Conservation (phyloP, 2,888 invertebrate genomes). For the Amphipyra berbera region DNA sequence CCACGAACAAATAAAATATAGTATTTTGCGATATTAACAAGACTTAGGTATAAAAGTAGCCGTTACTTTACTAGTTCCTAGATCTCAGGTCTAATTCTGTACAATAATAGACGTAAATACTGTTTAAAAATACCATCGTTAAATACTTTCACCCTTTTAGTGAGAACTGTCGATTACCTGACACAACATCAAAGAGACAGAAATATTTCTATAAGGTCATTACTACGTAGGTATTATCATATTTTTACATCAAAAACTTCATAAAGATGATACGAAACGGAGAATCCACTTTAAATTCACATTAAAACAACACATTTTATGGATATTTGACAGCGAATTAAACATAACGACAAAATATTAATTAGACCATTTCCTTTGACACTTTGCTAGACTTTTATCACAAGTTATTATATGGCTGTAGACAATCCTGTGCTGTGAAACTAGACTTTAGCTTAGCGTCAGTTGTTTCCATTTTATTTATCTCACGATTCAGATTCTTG, state of each 20-base stretch:
- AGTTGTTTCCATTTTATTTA: not conserved
- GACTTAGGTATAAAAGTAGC: too few species aligned
- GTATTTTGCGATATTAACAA: too few species aligned
- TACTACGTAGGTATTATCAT: conserved; percentile 14
- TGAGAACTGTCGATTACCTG: not conserved
- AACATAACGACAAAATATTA: conserved; percentile 35
- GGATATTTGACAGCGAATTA: conserved; percentile 42
- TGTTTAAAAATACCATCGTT: too few species aligned
- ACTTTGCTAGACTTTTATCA: conserved; percentile 14
- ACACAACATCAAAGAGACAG: conserved; percentile 1
- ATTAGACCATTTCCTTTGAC: conserved; percentile 46
- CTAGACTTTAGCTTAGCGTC: not conserved
- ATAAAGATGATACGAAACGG: conserved; percentile 26
- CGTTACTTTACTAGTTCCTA: too few species aligned
- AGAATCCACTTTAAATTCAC: conserved; percentile 29
- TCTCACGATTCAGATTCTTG: too few species aligned
- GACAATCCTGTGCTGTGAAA: not conserved
- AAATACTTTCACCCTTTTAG: not conserved
- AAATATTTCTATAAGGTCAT: conserved; percentile 6
- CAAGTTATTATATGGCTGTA: conserved; percentile 20
- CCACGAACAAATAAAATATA: too few species aligned
- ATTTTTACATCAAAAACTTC: conserved; percentile 13
- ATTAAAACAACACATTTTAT: conserved; percentile 35
- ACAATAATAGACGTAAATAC: too few species aligned
- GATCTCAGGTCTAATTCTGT: too few species aligned